Base-by-base conservation (phyloP, 2,797 vertebrate genomes). In the Pangasius mekongensis region DNA sequence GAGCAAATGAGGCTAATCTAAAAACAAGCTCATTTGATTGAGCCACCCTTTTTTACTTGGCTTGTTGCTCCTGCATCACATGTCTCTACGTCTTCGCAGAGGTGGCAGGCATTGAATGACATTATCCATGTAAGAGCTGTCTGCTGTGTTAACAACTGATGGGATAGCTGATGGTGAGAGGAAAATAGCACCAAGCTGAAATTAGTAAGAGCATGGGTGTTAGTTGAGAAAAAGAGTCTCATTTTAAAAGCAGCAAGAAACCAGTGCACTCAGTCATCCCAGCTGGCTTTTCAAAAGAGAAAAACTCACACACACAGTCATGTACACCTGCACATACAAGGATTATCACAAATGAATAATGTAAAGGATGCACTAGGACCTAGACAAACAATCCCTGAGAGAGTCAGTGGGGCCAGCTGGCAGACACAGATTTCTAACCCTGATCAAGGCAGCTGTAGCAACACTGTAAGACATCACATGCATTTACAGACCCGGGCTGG, bases 321-420 rank as follows among this genome's bases (percentile, higher is more conserved):
- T 52, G 58, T 74, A 66, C 77, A 82, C 86, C 5, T 30, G 16
- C 27, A 78, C 66, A 36, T 36, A 74, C 86, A 90, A 80, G 67
- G 87, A 89, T 91, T 85, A 89, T 90, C 18, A 56, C 54, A 90
- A 92, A 92, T 91, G 87, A 91, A 91, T 92, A 87, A 92, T 89
- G 89, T 87, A 87, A 66, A 85, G 91, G 92, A 92, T 91, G 92
- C 93, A 93, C 91, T 92, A 93, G 92, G 91, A 91, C 93, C 91
- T 86, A 93, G 90, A 92, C 83, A 89, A 92, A 90, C 88, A 89
- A 93, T 93, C 91, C 92, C 91, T 93, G 91, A 93, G 92, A 91
- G 93, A 92, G 90, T 93, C 90, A 92, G 91, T 90, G 91, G 89
- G 91, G 90, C 92, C 92, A 93, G 93, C 91, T 93, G 93, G 93